Evolutionary conservation across 2,797 vertebrate genomes (phyloP).

Genomic region (Sebastes wilsoni): DNA sequence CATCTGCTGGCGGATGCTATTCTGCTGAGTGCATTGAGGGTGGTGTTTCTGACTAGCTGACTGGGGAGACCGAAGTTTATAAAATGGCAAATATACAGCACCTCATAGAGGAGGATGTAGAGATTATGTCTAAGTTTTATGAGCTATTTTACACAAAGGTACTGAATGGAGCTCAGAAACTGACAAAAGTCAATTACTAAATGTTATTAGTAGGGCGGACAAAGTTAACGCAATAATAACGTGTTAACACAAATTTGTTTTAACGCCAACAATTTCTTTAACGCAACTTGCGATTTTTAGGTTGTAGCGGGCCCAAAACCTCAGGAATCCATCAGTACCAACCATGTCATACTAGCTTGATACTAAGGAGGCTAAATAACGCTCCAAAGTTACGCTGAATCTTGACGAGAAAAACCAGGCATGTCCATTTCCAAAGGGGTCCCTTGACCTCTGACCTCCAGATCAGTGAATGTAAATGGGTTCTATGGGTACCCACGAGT

Average conservation of each 20-base stretch:
- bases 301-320: no score
- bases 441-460: not conserved
- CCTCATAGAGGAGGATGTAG: not conserved
- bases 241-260: not conserved
- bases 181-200: not conserved
- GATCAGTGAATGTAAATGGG: not conserved
- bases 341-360: not conserved
- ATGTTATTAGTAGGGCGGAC: not conserved
- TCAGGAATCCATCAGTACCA: not conserved
- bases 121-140: not conserved
- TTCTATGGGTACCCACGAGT: not conserved
- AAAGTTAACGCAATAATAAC: not conserved
- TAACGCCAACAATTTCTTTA: not conserved
- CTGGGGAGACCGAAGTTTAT: not conserved
- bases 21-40: conserved; percentile 22
- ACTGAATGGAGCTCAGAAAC: not conserved
- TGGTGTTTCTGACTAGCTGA: conserved; percentile 13
- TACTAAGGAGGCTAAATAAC: not conserved
- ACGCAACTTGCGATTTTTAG: not conserved
- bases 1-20: conserved; percentile 17
- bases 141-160: not conserved
- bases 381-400: not conserved
- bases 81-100: not conserved
- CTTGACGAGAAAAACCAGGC: not conserved
- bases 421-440: not conserved